Evolutionary conservation across 2,113 vertebrate genomes (phyloP).

Genomic region (Phaethon lepturus): DNA sequence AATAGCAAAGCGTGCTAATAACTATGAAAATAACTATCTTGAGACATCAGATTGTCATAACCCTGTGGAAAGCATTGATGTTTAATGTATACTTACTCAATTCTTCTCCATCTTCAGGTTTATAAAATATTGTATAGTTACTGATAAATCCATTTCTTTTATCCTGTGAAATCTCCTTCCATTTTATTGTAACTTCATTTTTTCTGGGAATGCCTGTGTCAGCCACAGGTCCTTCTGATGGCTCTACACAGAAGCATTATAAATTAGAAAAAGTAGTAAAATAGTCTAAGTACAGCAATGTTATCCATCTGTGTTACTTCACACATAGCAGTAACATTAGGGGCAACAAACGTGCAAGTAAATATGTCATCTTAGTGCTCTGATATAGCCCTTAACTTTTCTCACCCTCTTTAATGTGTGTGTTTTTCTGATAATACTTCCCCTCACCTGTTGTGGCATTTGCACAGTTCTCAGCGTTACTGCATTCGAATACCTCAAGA

Average conservation of each 20-base stretch:
- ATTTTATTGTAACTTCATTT: conserved; percentile 69
- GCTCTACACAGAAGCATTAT: conserved; percentile 52
- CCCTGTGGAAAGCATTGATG: not conserved
- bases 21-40: not conserved
- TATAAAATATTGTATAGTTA: conserved; percentile 80
- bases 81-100: conserved; percentile 65
- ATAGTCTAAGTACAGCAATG: not conserved
- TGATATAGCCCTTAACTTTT: not conserved
- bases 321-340: not conserved
- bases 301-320: not conserved
- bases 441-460: not conserved
- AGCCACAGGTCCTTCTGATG: conserved; percentile 60
- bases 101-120: conserved; percentile 53
- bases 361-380: not conserved
- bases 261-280: not conserved
- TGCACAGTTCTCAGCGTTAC: not conserved
- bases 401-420: not conserved
- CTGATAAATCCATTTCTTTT: conserved; percentile 74
- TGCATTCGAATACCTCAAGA: not conserved
- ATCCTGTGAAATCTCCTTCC: conserved; percentile 72
- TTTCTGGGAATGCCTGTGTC: conserved; percentile 28
- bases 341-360: not conserved
- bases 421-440: not conserved
- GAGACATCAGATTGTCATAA: not conserved
- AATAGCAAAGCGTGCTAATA: not conserved